Percentiles rank a stretch among this genome's conserved stretches.
phyloP scores from a whole-genome alignment of 2,888 invertebrate genomes.

The Netelia inedita region DNA sequence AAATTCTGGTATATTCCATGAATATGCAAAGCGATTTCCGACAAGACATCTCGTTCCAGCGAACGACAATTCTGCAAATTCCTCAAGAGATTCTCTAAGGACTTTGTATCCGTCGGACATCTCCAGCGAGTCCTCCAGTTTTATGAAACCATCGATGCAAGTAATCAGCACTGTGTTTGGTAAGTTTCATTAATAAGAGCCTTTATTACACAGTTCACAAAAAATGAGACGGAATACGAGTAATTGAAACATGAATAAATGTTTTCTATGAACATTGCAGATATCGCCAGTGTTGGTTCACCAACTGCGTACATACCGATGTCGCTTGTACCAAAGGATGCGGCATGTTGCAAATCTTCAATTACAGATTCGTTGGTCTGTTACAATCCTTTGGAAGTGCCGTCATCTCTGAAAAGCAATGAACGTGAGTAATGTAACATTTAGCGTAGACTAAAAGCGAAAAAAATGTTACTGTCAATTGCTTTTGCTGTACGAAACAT shows the following conservation, averaged over 20 bases:
- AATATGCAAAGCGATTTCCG: neutral
- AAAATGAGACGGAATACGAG: conserved; percentile 1
- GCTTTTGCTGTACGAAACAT: conserved; percentile 6
- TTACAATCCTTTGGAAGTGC: conserved; percentile 19
- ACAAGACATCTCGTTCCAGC: neutral
- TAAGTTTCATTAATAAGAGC: conserved; percentile 8
- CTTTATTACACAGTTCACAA: conserved; percentile 12
- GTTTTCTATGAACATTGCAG: conserved; percentile 3
- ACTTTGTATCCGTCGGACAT: no score
- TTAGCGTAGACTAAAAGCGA: neutral
- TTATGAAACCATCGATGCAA: conserved; percentile 1
- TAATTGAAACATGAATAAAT: conserved; percentile 9
- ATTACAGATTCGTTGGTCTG: neutral
- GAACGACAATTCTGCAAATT: neutral
- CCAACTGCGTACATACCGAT: neutral
- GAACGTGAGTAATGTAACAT: no score
- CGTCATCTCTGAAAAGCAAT: conserved; percentile 8
- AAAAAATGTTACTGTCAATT: conserved; percentile 3
- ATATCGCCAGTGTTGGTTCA: conserved; percentile 18
- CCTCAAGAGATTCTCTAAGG: no score
- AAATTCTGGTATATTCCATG: neutral
- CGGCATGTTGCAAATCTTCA: conserved; percentile 1
- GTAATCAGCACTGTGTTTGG: conserved; percentile 6
- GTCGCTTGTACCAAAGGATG: neutral
- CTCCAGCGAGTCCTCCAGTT: no score